Evolutionary conservation across 2,888 invertebrate genomes (phyloP).

Genomic region (Polydrusus cervinus): DNA sequence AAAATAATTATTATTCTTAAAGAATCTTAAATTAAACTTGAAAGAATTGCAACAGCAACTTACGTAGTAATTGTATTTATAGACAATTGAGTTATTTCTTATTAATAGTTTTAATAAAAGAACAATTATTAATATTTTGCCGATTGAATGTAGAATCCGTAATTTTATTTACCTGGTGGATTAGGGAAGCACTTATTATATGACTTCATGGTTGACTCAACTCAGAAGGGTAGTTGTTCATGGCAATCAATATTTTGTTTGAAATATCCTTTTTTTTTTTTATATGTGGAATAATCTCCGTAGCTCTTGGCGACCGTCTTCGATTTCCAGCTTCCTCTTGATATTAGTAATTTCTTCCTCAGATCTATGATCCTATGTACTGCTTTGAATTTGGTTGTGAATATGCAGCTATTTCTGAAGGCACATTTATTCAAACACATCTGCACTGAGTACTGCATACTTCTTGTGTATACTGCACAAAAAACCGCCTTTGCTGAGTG

Average conservation of each 20-base stretch:
- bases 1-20: too few relatives aligned
- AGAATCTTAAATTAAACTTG: too few relatives aligned
- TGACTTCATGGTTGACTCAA: constrained; percentile 28
- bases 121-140: constrained; percentile 9
- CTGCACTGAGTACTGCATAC: neutral
- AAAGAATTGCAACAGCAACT: neutral
- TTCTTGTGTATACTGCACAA: constrained; percentile 32
- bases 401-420: constrained; percentile 28
- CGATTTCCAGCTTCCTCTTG: constrained; percentile 16
- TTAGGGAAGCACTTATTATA: constrained; percentile 10
- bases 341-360: constrained; percentile 28
- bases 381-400: constrained; percentile 32
- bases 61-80: neutral
- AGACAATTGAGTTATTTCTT: constrained; percentile 5
- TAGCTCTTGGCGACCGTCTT: constrained; percentile 16
- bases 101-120: neutral
- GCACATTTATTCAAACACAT: constrained; percentile 23
- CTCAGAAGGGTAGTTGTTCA: constrained; percentile 26
- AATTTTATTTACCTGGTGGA: neutral
- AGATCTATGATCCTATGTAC: constrained; percentile 37
- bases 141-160: neutral
- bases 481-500: constrained; percentile 21
- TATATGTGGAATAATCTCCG: constrained; percentile 30
- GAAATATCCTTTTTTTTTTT: constrained; percentile 38
- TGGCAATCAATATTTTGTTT: constrained; percentile 32